Conservation (phyloP, 2,113 vertebrate genomes). For the Pyxicephalus adspersus region DNA sequence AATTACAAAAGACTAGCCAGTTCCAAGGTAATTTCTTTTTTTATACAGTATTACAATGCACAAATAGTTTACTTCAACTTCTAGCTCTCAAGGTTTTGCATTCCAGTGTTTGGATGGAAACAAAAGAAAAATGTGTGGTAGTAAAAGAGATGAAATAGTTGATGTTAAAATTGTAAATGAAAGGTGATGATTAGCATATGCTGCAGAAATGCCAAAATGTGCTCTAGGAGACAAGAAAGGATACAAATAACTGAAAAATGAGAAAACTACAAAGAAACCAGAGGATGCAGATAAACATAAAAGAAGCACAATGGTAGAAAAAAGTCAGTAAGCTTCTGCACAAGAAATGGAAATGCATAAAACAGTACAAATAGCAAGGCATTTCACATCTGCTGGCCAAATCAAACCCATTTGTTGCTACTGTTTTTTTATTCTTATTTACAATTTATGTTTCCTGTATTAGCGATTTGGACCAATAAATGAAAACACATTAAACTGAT, state of each 20-base stretch:
- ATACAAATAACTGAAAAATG: slow-evolving; percentile 3
- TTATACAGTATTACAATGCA: neutral
- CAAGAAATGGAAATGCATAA: slow-evolving; percentile 24
- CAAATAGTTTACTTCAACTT: neutral
- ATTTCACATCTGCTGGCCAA: slow-evolving; percentile 32
- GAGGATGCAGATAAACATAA: slow-evolving; percentile 6
- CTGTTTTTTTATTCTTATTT: slow-evolving; percentile 30
- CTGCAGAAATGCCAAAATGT: slow-evolving; percentile 1
- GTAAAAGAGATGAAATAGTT: slow-evolving; percentile 1
- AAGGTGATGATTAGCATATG: neutral
- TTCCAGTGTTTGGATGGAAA: slow-evolving; percentile 17
- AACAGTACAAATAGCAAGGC: slow-evolving; percentile 13
- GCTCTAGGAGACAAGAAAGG: neutral
- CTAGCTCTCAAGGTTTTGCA: neutral
- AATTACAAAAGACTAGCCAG: neutral
- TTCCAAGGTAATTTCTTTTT: neutral
- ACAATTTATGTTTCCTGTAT: slow-evolving; percentile 29
- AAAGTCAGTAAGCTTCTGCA: slow-evolving; percentile 9
- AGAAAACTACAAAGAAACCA: slow-evolving; percentile 18
- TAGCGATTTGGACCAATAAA: slow-evolving; percentile 43
- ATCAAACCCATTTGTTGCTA: neutral
- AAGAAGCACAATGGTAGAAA: neutral
- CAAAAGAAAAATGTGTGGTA: neutral
- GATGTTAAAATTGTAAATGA: neutral
- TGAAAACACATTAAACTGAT: slow-evolving; percentile 41